Conservation (phyloP, 2,797 vertebrate genomes). For the Chanos chanos region DNA sequence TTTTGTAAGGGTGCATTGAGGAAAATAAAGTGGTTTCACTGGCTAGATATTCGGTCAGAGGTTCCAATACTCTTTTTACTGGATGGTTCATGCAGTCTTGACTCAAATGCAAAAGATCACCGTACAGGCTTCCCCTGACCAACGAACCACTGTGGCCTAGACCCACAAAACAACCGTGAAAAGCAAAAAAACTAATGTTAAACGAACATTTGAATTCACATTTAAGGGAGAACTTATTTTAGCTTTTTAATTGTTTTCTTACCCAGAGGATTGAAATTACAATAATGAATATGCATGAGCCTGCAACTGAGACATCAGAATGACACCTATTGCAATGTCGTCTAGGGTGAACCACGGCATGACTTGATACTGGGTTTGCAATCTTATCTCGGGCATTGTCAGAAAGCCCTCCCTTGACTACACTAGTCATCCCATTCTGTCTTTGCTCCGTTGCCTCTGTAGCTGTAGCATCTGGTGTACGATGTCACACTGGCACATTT, state of each 20-base stretch:
- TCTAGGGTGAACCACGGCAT: conserved; percentile 58
- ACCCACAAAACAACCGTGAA: background rate
- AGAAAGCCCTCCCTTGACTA: conserved; percentile 51
- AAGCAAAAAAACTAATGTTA: background rate
- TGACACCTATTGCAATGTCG: conserved; percentile 63
- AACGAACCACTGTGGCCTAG: too few relatives aligned
- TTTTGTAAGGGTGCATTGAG: too few relatives aligned
- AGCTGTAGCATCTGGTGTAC: conserved; percentile 65
- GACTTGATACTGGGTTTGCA: conserved; percentile 67
- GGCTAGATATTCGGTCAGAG: too few relatives aligned
- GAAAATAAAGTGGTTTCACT: too few relatives aligned
- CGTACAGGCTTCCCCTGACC: too few relatives aligned
- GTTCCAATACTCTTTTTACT: too few relatives aligned
- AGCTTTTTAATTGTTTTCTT: background rate
- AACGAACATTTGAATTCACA: background rate
- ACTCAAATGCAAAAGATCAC: too few relatives aligned
- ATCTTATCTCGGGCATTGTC: conserved; percentile 64
- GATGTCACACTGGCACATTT: conserved; percentile 55
- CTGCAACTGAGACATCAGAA: conserved; percentile 51
- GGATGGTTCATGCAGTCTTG: too few relatives aligned
- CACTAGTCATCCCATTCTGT: conserved; percentile 58
- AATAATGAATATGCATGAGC: conserved; percentile 58
- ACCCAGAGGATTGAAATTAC: conserved; percentile 31
- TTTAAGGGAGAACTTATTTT: too few relatives aligned
- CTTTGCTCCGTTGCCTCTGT: conserved; percentile 61